Conservation (phyloP, 1,140 invertebrate species). For the Nomia melanderi region DNA sequence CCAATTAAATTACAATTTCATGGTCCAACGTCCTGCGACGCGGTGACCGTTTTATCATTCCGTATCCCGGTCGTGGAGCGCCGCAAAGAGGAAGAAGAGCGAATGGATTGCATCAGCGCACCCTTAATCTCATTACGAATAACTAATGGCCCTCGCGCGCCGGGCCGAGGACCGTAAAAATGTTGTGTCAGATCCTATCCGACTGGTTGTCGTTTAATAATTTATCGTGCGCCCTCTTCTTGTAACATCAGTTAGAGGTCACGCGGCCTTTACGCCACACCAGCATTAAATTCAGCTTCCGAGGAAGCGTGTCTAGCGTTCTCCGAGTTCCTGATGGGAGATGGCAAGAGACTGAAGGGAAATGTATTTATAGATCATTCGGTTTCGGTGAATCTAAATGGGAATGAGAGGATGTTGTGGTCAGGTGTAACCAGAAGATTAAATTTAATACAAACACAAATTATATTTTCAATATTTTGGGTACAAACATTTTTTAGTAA, state of each 20-base stretch:
- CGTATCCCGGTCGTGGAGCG: neutral
- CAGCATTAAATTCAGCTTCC: conserved; percentile 50
- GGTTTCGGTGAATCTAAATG: neutral
- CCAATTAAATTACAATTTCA: conserved; percentile 76
- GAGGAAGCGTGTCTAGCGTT: conserved; percentile 13
- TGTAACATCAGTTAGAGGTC: conserved; percentile 50
- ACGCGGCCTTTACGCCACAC: conserved; percentile 38
- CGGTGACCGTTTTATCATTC: conserved; percentile 45
- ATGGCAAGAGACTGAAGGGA: neutral
- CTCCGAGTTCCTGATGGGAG: neutral
- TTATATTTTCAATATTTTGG: no score
- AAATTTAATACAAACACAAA: no score
- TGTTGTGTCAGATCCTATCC: conserved; percentile 73
- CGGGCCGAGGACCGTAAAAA: conserved; percentile 69
- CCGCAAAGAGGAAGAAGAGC: neutral
- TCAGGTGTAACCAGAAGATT: no score
- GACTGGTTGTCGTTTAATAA: conserved; percentile 65
- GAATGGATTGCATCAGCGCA: conserved; percentile 50
- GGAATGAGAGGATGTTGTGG: conserved; percentile 2
- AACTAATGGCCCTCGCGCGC: conserved; percentile 63
- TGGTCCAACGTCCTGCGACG: conserved; percentile 67
- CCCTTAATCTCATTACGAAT: conserved; percentile 73
- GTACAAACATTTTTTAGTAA: no score
- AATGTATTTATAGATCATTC: conserved; percentile 27
- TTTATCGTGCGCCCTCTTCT: conserved; percentile 56